Evolutionary conservation across 1,140 invertebrate genomes (phyloP), one percentile per base, ranked within the genome.

Genomic region (Nylanderia fulva): DNA sequence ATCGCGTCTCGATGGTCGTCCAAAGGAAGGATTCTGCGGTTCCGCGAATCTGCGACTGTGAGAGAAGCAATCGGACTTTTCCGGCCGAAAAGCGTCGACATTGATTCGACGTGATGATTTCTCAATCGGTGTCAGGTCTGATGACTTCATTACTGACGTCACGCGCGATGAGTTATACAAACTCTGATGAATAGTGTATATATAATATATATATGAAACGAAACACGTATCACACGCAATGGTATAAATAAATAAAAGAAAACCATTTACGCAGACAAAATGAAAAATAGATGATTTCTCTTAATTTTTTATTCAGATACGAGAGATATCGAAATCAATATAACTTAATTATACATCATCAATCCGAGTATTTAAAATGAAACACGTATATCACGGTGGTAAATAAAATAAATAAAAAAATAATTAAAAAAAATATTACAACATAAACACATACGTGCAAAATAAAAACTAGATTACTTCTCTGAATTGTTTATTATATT

Each of bases 11-110:
- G 15, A 8, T 48, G 5, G 39, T n/a, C n/a, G n/a, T n/a, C 6
- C 29, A 24, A 39, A 8, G n/a, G 48, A 45, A 48, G n/a, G n/a
- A 52, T 76, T 45, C 33, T 54, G 36, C 24, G 15, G n/a, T n/a
- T 33, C 13, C 45, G n/a, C 39, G 29, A 77, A 77, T 77, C 29
- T 52, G 58, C 24, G 7, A 18, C 21, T 15, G 27, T 36, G 29
- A 15, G 29, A 15, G 7, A 79, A 54, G 21, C 66, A 54, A 77
- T 77, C 42, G 21, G 42, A n/a, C n/a, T n/a, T n/a, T n/a, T n/a
- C n/a, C n/a, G n/a, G n/a, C n/a, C 42, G 42, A 45, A 36, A n/a
- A n/a, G n/a, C 27, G 39, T 54, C n/a, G 29, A 4, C 13, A 52
- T 77, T 36, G 45, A 77, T 1, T 21, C 36, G 21, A 15, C n/a